Conservation (phyloP, 1,140 invertebrate species). For the Papilio xuthus region DNA sequence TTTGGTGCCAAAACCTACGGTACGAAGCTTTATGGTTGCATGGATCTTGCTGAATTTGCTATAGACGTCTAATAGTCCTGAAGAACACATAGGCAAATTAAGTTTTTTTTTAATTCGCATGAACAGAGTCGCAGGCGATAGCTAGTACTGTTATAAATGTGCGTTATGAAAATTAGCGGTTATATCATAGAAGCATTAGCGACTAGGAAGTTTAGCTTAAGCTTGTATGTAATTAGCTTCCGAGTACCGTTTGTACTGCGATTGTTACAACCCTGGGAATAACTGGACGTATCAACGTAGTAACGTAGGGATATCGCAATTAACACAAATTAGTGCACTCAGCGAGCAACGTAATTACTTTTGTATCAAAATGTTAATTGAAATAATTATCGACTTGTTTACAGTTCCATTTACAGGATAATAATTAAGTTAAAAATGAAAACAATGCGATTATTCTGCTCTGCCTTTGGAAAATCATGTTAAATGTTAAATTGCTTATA, state of each 20-base stretch:
- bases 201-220: conserved; percentile 23
- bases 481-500: too few species aligned
- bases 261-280: conserved; percentile 22
- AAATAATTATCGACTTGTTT: conserved; percentile 32
- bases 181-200: neutral
- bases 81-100: too few species aligned
- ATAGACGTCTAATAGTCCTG: too few species aligned
- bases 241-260: neutral
- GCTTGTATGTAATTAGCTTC: neutral
- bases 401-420: conserved; percentile 27
- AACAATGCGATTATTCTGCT: conserved; percentile 15
- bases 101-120: too few species aligned
- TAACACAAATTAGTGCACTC: conserved; percentile 26
- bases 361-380: conserved; percentile 33
- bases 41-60: too few species aligned
- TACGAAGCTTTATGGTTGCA: too few species aligned
- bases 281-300: conserved; percentile 20
- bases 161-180: neutral
- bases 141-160: neutral
- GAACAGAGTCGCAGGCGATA: neutral
- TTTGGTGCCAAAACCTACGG: too few species aligned
- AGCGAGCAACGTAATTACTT: conserved; percentile 17
- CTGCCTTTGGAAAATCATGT: neutral
- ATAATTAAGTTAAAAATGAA: conserved; percentile 23
- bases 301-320: conserved; percentile 4